These are phyloP conservation scores for Sterrhoptilus dennistouni DNA, from an alignment of 2,113 vertebrate species.

Conservation along the genomic window DNA sequence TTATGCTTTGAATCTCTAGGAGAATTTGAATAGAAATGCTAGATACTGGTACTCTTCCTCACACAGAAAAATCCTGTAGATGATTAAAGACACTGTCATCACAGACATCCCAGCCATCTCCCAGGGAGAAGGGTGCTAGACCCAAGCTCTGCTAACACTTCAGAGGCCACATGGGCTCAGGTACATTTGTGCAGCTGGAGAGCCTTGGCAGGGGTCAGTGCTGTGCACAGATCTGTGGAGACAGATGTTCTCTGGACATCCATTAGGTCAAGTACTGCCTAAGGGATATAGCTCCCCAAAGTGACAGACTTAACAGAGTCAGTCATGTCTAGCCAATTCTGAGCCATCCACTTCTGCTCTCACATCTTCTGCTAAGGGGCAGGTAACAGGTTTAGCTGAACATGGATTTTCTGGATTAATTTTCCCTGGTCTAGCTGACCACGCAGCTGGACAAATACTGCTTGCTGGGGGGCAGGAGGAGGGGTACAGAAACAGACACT, in stretches of 20 bases:
- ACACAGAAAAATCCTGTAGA: not conserved
- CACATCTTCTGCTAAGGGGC: not conserved
- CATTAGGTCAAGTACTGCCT: not conserved
- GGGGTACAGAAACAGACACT: not conserved
- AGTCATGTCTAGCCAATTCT: not conserved
- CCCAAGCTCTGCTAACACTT: not conserved
- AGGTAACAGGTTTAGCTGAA: not conserved
- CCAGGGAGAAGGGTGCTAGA: not conserved
- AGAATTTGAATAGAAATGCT: not conserved
- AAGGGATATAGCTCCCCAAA: not conserved
- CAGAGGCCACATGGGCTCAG: accelerated
- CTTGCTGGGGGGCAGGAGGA: not conserved
- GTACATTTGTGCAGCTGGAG: accelerated
- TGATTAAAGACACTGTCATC: not conserved
- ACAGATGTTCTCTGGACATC: not conserved
- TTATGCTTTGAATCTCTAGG: not conserved
- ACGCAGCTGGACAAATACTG: not conserved
- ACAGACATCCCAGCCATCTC: not conserved
- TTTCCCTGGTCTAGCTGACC: not conserved
- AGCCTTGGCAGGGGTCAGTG: not conserved
- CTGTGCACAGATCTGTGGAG: accelerated
- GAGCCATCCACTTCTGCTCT: not conserved
- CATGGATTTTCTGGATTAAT: not conserved
- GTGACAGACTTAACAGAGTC: not conserved
- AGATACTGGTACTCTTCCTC: not conserved